Conservation (phyloP, 92 coral and sea anemone genomes). For the Pocillopora meandrina region DNA sequence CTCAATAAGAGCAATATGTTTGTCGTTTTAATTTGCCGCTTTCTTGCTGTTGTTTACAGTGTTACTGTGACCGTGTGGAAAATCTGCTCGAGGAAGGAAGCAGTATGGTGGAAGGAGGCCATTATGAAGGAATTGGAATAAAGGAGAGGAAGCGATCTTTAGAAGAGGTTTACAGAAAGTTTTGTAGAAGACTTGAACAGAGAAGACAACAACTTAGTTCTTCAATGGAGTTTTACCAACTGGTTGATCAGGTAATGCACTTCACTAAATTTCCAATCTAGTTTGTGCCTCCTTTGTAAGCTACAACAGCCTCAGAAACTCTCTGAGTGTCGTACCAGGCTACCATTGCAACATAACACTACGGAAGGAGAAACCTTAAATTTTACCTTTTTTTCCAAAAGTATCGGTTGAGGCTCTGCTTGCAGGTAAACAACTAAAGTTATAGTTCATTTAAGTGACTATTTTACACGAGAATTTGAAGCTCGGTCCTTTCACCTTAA, state of each 20-base stretch:
- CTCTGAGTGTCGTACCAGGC: no score
- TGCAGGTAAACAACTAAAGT: no score
- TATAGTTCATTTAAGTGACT: no score
- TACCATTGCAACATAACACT: no score
- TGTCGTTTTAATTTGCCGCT: neutral
- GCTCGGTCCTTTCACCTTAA: no score
- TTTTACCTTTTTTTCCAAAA: no score
- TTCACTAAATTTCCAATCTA: neutral
- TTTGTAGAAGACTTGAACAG: constrained; percentile 69
- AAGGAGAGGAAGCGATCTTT: constrained; percentile 84
- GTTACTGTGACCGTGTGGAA: constrained; percentile 79
- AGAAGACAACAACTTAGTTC: constrained; percentile 69
- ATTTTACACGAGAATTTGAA: no score
- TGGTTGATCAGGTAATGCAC: constrained; percentile 79
- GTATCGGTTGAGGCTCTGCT: no score
- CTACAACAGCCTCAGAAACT: neutral
- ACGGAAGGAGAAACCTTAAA: no score
- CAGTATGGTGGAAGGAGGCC: constrained; percentile 88
- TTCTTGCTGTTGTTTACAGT: constrained; percentile 41
- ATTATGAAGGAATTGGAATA: constrained; percentile 84
- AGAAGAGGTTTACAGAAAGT: constrained; percentile 72
- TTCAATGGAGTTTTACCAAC: constrained; percentile 87
- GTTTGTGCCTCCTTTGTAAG: neutral
- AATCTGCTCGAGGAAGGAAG: constrained; percentile 92
- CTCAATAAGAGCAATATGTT: neutral